These are phyloP conservation scores for Hirtodrosophila duncani DNA, from an alignment of 2,888 invertebrate genomes.

Conservation along the genomic window DNA sequence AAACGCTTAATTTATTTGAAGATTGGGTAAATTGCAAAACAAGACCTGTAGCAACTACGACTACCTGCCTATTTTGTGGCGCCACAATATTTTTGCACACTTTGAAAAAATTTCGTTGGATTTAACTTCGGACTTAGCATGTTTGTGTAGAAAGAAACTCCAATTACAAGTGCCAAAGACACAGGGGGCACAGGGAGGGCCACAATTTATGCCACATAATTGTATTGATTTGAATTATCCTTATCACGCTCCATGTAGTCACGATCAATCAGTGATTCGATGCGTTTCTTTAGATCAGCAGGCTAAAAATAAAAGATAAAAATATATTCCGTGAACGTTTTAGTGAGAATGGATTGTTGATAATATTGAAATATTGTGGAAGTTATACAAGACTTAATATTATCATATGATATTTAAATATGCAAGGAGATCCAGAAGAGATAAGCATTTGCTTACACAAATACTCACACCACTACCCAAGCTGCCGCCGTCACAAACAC, in stretches of 20 bases:
- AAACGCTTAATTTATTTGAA: constrained; percentile 47
- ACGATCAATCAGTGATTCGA: constrained; percentile 98
- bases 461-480: too few relatives aligned
- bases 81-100: constrained; percentile 14
- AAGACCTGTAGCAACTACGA: constrained; percentile 29
- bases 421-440: too few relatives aligned
- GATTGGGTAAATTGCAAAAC: constrained; percentile 49
- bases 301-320: constrained; percentile 82
- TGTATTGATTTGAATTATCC: constrained; percentile 98
- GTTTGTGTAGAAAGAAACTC: constrained; percentile 15
- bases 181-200: constrained; percentile 5
- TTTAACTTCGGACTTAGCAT: constrained; percentile 12
- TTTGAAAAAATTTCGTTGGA: constrained; percentile 13
- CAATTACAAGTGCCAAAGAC: too few relatives aligned
- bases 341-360: too few relatives aligned
- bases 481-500: too few relatives aligned
- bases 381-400: too few relatives aligned
- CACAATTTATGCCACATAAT: constrained; percentile 94
- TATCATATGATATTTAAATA: too few relatives aligned
- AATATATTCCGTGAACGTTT: too few relatives aligned
- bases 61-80: constrained; percentile 18
- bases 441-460: too few relatives aligned
- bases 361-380: too few relatives aligned
- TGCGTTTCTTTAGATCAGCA: constrained; percentile 98
- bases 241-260: constrained; percentile 99